Evolutionary conservation across 2,113 vertebrate species (phyloP), one percentile per base, ranked within the genome.

Genomic region (Leucosticte australis): DNA sequence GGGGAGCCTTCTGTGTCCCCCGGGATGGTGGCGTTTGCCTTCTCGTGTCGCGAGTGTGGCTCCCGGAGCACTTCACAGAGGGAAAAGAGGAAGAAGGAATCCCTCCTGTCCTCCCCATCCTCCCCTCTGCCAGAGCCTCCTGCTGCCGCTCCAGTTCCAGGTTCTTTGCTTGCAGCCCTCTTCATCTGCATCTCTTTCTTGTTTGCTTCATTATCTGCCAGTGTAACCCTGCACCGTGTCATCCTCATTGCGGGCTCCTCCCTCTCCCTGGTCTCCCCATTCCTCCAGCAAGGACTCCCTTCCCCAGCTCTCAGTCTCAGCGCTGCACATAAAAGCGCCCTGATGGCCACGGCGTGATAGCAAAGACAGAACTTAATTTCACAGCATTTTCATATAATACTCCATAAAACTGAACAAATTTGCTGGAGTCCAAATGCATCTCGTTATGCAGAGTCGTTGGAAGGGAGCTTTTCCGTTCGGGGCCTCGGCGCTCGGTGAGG

Each of bases 301-400:
- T 77, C 75, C 83, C 95, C 81, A 18, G 87, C 89, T 81, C 70
- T 71, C 7, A 22, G 65, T 90, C 93, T 88, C 89, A 65, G 91
- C 3, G 12, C 92, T 12, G 9, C 46, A 90, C 90, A 90, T 91
- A 90, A 89, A 93, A 94, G 96, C 46, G 37, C 85, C 94, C 55
- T 63, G 92, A 95, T 76, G 81, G 89, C 83, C 87, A 5, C 68
- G 94, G 97, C 13, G 11, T 57, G 95, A 92, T 92, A 94, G 92
- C 83, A 85, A 74, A 82, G 83, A 94, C 93, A 87, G 95, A 94
- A 94, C 91, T 94, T 83, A 92, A 93, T 96, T 97, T 96, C 96
- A 91, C 83, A 97, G 96, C 73, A 18, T 81, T 94, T 90, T 77
- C 47, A 8, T 76, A 49, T 87, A 92, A 94, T 91, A 90, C 93